Base-by-base conservation (phyloP, 2,888 invertebrate genomes). In the Ornithoptera priamus region DNA sequence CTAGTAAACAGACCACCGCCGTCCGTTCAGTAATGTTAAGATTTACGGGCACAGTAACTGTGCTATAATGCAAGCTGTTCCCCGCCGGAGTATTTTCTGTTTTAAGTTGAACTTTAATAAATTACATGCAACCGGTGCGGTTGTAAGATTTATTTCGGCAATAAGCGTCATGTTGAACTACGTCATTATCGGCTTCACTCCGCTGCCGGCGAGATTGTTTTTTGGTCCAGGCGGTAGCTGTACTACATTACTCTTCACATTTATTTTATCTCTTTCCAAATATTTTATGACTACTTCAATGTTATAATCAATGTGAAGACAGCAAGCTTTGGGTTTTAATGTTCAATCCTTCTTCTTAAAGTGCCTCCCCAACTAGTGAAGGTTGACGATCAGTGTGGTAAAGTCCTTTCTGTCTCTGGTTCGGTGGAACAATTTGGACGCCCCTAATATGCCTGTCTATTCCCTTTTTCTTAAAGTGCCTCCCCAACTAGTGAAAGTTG, bases 91-190 rank as follows among this genome's bases (percentile, higher is more conserved):
- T 24, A 15, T 39, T 65, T 17, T 18, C 56, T 61, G 22, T 56
- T 50, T 69, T 69, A 62, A 59, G 56, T 58, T 57, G 8, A 67
- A 66, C 65, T 50, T 70, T 62, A 80, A 81, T 80, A 81, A 78
- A 81, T 81, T 81, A 80, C 77, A 81, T 79, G 77, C 77, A 79
- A 75, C 79, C 75, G 76, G 78, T 75, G 70, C 22, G 60, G 69
- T 63, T 67, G 67, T 62, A 72, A 72, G 89, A 90, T 89, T 89
- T 89, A 89, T 89, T 86, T 87, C 80, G 82, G 87, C 85, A 90
- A 90, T 89, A 89, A 89, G 88, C 85, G 89, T 87, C 88, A 85
- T 88, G 88, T 88, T 87, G 84, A 84, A 81, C 83, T 81, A 75
- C 77, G 77, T 85, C 82, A 85, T 88, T 88, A 88, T 86, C 82